Conservation (phyloP, 2,888 invertebrate species). For the Argynnis bischoffii region DNA sequence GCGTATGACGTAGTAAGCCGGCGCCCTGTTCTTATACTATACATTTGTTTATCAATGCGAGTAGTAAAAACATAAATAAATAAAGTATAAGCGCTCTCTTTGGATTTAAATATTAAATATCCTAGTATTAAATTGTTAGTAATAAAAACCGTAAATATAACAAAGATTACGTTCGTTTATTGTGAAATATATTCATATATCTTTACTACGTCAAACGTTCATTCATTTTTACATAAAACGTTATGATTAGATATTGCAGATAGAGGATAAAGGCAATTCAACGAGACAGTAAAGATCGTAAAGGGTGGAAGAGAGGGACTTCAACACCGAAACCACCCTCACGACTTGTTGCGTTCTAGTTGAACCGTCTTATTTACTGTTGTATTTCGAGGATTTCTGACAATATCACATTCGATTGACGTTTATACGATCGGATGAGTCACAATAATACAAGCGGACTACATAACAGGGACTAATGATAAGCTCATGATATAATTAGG, state of each 20-base stretch:
- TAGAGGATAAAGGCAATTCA: slow-evolving; percentile 13
- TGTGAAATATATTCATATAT: not conserved
- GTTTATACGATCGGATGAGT: slow-evolving; percentile 13
- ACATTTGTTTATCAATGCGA: slow-evolving; percentile 28
- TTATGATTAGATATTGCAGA: slow-evolving; percentile 23
- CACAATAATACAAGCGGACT: slow-evolving; percentile 17
- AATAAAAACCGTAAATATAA: too few relatives aligned
- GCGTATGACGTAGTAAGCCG: slow-evolving; percentile 54
- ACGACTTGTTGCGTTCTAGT: slow-evolving; percentile 69
- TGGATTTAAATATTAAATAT: too few relatives aligned
- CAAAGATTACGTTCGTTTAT: too few relatives aligned
- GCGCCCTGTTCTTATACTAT: slow-evolving; percentile 28
- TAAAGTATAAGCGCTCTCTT: too few relatives aligned
- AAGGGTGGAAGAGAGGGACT: slow-evolving; percentile 53
- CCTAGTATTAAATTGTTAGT: too few relatives aligned
- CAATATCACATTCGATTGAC: slow-evolving; percentile 8
- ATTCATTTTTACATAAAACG: slow-evolving; percentile 24
- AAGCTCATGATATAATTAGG: slow-evolving; percentile 8
- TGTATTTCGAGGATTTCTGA: slow-evolving; percentile 7
- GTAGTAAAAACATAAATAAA: slow-evolving; percentile 14
- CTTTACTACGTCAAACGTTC: slow-evolving; percentile 37
- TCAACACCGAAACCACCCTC: slow-evolving; percentile 45
- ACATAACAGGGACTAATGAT: slow-evolving; percentile 8
- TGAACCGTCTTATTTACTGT: slow-evolving; percentile 55
- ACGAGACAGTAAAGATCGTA: slow-evolving; percentile 49